These are phyloP conservation scores for Baronia brevicornis DNA, from an alignment of 2,888 invertebrate genomes.

Conservation along the genomic window DNA sequence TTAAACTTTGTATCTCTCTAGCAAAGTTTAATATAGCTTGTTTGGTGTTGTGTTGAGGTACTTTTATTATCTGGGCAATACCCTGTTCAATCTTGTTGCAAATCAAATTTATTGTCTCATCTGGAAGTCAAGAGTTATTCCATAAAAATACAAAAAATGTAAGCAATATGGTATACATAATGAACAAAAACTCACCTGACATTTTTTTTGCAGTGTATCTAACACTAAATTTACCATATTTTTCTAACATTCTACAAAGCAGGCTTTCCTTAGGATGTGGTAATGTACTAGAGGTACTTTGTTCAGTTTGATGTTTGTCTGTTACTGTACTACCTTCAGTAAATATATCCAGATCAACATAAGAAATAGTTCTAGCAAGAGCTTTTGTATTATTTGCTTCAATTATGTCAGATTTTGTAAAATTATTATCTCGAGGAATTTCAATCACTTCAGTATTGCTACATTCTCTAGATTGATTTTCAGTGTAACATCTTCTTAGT, in stretches of 20 bases:
- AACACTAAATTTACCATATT: slow-evolving; percentile 33
- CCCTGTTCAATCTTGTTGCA: slow-evolving; percentile 35
- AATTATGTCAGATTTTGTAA: slow-evolving; percentile 1
- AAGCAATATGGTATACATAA: not conserved
- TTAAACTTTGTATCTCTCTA: slow-evolving; percentile 32
- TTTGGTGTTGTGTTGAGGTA: slow-evolving; percentile 29
- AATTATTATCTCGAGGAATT: too few species aligned
- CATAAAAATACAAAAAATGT: slow-evolving; percentile 10
- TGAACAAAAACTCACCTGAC: slow-evolving; percentile 33
- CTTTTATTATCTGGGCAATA: slow-evolving; percentile 31
- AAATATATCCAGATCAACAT: slow-evolving; percentile 36
- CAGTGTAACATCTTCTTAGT: too few species aligned
- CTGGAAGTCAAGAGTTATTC: too few species aligned
- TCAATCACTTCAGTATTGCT: slow-evolving; percentile 10
- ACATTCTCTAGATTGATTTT: too few species aligned
- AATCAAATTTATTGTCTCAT: slow-evolving; percentile 27
- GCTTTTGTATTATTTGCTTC: slow-evolving; percentile 1
- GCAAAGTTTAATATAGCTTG: slow-evolving; percentile 38
- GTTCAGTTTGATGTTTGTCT: not conserved
- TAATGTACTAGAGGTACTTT: slow-evolving; percentile 6
- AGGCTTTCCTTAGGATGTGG: slow-evolving; percentile 31
- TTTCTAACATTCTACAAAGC: slow-evolving; percentile 46
- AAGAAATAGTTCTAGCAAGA: slow-evolving; percentile 19
- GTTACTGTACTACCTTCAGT: slow-evolving; percentile 7
- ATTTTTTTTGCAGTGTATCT: slow-evolving; percentile 30